These are phyloP conservation scores for Ellobium chinense DNA, from an alignment of 2,888 invertebrate genomes.

Conservation along the genomic window DNA sequence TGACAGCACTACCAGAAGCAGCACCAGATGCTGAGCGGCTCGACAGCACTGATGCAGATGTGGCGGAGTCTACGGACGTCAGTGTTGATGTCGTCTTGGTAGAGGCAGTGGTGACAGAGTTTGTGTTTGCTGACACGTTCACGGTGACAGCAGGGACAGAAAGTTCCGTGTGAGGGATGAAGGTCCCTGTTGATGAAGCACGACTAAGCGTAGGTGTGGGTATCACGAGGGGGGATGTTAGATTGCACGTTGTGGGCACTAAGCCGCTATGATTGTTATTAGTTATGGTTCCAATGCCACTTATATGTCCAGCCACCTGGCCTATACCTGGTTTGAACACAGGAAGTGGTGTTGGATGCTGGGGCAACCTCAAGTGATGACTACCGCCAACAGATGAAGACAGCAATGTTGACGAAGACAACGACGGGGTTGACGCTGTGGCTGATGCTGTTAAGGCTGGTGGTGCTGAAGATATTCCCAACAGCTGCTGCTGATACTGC, in stretches of 20 bases:
- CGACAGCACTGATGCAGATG: not conserved
- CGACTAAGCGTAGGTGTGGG: conserved; percentile 29
- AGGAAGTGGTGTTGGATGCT: conserved; percentile 31
- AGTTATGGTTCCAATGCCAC: conserved; percentile 14
- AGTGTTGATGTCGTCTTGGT: conserved; percentile 2
- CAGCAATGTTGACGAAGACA: conserved; percentile 23
- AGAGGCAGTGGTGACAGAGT: not conserved
- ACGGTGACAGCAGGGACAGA: conserved; percentile 9
- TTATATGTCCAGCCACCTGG: conserved; percentile 7
- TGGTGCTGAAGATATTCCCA: conserved; percentile 2
- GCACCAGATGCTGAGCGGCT: not conserved
- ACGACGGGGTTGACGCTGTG: not conserved
- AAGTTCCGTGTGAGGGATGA: conserved; percentile 38
- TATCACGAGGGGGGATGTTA: conserved; percentile 38
- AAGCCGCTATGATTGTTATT: not conserved
- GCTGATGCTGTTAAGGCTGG: not conserved
- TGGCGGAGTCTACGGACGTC: conserved; percentile 20
- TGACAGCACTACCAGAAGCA: not conserved
- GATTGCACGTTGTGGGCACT: conserved; percentile 28
- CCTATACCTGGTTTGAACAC: conserved; percentile 22
- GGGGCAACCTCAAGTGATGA: conserved; percentile 11
- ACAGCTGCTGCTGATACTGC: conserved; percentile 46
- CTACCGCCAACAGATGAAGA: conserved; percentile 5
- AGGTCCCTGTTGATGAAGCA: conserved; percentile 44
- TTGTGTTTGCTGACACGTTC: not conserved